Conservation (phyloP, 1,140 invertebrate species). For the Riptortus pedestris region DNA sequence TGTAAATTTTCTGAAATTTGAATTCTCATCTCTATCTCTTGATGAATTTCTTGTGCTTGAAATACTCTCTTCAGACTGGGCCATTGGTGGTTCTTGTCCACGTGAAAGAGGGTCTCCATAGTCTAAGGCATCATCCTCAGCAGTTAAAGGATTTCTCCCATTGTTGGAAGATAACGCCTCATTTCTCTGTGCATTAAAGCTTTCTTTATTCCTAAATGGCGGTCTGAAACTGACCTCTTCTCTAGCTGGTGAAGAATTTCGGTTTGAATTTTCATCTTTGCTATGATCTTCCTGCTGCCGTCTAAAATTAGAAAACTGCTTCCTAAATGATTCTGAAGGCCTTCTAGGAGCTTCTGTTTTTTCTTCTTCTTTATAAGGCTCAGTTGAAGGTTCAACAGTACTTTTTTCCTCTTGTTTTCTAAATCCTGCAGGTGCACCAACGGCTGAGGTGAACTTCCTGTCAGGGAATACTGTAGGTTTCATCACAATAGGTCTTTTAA, state of each 20-base stretch:
- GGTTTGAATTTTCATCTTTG: not conserved
- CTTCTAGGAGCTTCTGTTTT: not conserved
- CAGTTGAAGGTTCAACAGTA: not conserved
- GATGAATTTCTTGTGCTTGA: too few relatives aligned
- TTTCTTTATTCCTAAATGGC: too few relatives aligned
- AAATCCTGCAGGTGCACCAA: constrained; percentile 20
- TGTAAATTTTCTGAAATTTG: too few relatives aligned
- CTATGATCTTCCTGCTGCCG: constrained; percentile 1
- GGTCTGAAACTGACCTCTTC: not conserved
- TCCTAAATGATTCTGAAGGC: not conserved
- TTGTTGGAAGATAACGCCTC: too few relatives aligned
- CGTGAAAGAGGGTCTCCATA: not conserved
- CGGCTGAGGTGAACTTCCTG: constrained; percentile 9
- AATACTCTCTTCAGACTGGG: too few relatives aligned
- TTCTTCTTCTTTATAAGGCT: not conserved
- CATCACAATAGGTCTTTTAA: constrained; percentile 12
- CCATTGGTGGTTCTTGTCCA: not conserved
- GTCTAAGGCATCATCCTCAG: not conserved
- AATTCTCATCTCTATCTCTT: too few relatives aligned
- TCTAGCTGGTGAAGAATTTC: not conserved
- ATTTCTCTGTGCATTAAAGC: too few relatives aligned
- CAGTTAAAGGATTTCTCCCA: not conserved
- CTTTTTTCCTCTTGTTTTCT: constrained; percentile 16
- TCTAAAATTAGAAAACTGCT: constrained; percentile 5
- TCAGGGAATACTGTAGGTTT: constrained; percentile 13